These are phyloP conservation scores for Trogon surrucura DNA, from an alignment of 2,113 vertebrate genomes.

Conservation along the genomic window DNA sequence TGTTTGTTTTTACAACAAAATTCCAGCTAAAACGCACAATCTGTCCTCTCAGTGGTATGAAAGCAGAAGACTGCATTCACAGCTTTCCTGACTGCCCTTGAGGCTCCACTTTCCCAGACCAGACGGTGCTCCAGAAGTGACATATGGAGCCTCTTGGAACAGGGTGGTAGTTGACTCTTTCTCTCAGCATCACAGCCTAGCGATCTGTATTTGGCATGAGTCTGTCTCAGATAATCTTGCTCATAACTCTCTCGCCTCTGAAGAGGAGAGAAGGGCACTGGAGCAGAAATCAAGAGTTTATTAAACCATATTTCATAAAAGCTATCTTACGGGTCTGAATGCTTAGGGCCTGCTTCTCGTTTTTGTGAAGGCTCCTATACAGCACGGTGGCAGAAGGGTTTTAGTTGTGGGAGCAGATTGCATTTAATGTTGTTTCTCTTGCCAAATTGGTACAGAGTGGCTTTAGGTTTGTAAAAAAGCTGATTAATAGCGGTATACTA, in stretches of 20 bases:
- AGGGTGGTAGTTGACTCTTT: conserved; percentile 32
- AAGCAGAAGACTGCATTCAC: conserved; percentile 31
- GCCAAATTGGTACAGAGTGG: not conserved
- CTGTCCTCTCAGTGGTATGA: conserved; percentile 28
- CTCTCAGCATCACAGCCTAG: not conserved
- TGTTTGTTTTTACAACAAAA: conserved; percentile 62
- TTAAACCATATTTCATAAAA: conserved; percentile 23
- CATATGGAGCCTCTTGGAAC: conserved; percentile 64
- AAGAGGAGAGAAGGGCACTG: not conserved
- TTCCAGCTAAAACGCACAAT: not conserved
- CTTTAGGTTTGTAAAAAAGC: not conserved
- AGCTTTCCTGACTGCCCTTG: conserved; percentile 55
- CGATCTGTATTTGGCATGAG: conserved; percentile 25
- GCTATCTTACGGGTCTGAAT: not conserved
- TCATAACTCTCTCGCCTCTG: not conserved
- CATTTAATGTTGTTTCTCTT: not conserved
- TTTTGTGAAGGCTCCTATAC: not conserved
- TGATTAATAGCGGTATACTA: not conserved
- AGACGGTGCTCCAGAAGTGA: conserved; percentile 56
- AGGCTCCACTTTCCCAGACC: conserved; percentile 45
- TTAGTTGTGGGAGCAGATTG: conserved; percentile 28
- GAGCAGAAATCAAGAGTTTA: not conserved
- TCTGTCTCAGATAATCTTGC: conserved; percentile 9
- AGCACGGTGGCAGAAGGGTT: conserved; percentile 3
- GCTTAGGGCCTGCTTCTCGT: not conserved